These are phyloP conservation scores for Semnornis frantzii DNA, from an alignment of 2,113 vertebrate species.

Conservation along the genomic window DNA sequence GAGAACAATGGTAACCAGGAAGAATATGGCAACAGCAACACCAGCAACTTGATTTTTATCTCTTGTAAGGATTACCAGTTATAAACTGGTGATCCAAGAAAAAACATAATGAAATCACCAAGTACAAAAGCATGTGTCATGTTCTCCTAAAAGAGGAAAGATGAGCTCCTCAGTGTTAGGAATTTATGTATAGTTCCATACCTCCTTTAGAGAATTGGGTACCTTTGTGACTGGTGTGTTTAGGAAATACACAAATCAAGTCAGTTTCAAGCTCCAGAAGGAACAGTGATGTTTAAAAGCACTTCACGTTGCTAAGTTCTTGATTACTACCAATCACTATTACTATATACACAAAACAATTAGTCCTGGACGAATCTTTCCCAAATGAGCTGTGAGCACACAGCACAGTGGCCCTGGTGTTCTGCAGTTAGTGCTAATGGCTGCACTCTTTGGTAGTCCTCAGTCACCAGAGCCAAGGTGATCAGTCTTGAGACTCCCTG, in stretches of 20 bases:
- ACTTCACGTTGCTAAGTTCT: not conserved
- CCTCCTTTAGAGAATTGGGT: not conserved
- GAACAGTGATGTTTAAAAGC: not conserved
- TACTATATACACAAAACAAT: not conserved
- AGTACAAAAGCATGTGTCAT: not conserved
- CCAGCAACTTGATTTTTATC: not conserved
- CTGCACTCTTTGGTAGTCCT: not conserved
- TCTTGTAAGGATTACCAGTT: not conserved
- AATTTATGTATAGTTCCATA: not conserved
- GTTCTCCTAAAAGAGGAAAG: not conserved
- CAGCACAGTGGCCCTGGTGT: not conserved
- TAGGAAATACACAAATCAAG: not conserved
- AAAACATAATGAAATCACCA: not conserved
- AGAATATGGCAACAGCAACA: not conserved
- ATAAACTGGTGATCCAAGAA: not conserved
- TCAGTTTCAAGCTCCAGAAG: not conserved
- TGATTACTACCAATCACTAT: not conserved
- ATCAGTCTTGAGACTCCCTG: not conserved
- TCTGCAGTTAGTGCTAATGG: rapidly evolving
- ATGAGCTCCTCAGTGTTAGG: not conserved
- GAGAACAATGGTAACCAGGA: not conserved
- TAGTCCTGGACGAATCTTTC: not conserved
- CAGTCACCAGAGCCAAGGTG: not conserved
- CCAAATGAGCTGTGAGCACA: not conserved
- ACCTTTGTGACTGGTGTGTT: not conserved